Conservation (phyloP, 92 coral and sea anemone genomes). For the Meandrina meandrites region DNA sequence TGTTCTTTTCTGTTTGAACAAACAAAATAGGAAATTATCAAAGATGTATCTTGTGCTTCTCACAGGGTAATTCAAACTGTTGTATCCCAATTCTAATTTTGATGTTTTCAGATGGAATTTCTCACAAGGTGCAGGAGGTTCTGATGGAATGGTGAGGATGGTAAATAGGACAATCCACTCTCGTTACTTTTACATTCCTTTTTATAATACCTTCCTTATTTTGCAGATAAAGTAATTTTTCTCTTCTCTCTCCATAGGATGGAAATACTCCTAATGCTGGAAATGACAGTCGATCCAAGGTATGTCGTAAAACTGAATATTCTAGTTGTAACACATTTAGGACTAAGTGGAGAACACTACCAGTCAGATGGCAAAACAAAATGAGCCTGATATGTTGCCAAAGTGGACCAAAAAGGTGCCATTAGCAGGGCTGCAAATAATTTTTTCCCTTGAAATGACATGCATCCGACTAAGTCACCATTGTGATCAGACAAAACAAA, state of each 20-base stretch:
- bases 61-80: background rate
- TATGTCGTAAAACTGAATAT: background rate
- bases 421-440: too few species aligned
- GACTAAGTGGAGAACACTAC: too few species aligned
- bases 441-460: too few species aligned
- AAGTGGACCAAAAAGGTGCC: too few species aligned
- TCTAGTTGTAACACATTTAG: too few species aligned
- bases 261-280: constrained; percentile 19
- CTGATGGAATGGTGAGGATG: constrained; percentile 54
- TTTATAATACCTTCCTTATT: background rate
- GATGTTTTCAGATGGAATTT: constrained; percentile 32
- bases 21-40: background rate
- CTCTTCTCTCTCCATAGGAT: constrained; percentile 7
- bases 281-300: constrained; percentile 31
- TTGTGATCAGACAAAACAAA: too few species aligned
- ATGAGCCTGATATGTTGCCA: too few species aligned
- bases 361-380: too few species aligned
- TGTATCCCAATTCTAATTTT: background rate
- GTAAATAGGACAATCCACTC: constrained; percentile 26
- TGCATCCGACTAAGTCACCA: too few species aligned
- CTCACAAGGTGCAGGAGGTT: background rate
- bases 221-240: background rate
- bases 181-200: background rate
- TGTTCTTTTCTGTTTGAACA: background rate
- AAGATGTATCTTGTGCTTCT: background rate